Percentiles rank a stretch among this genome's conserved stretches.
Evolutionary conservation across 64 coral and sea anemone genomes (phyloP).

Genomic region (Stylophora pistillata): DNA sequence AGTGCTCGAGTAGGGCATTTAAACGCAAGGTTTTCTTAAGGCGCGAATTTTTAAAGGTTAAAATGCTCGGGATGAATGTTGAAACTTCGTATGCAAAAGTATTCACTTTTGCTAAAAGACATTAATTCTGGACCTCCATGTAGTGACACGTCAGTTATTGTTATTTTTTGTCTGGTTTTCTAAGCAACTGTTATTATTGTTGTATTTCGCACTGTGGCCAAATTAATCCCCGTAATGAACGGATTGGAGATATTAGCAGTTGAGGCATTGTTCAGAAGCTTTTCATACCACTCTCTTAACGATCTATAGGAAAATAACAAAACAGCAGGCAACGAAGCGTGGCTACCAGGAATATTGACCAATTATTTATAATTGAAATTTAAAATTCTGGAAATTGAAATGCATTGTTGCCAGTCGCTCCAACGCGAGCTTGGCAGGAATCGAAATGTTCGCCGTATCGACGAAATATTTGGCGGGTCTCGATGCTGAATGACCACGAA

Average conservation of each 20-base stretch:
- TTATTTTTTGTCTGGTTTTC: not conserved
- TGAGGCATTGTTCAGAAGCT: not conserved
- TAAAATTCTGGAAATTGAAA: not conserved
- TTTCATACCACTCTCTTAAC: not conserved
- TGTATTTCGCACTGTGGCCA: not conserved
- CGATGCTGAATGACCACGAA: not conserved
- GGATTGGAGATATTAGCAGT: not conserved
- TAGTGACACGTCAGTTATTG: not conserved
- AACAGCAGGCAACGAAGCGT: not conserved
- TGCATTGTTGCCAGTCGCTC: not conserved
- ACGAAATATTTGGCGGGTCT: not conserved
- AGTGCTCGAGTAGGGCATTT: too few relatives aligned
- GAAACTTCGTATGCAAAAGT: not conserved
- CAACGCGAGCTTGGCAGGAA: not conserved
- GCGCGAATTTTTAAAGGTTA: too few relatives aligned
- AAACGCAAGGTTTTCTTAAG: too few relatives aligned
- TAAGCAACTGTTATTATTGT: not conserved
- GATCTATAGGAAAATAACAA: not conserved
- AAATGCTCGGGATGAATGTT: too few relatives aligned
- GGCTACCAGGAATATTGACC: not conserved
- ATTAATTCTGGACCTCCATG: not conserved
- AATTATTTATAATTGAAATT: conserved; percentile 11
- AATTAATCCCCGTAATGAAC: not conserved
- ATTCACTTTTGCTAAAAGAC: not conserved
- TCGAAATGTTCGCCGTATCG: not conserved